These are phyloP conservation scores for Phenacoccus solenopsis DNA, from an alignment of 1,140 invertebrate species.

Conservation along the genomic window DNA sequence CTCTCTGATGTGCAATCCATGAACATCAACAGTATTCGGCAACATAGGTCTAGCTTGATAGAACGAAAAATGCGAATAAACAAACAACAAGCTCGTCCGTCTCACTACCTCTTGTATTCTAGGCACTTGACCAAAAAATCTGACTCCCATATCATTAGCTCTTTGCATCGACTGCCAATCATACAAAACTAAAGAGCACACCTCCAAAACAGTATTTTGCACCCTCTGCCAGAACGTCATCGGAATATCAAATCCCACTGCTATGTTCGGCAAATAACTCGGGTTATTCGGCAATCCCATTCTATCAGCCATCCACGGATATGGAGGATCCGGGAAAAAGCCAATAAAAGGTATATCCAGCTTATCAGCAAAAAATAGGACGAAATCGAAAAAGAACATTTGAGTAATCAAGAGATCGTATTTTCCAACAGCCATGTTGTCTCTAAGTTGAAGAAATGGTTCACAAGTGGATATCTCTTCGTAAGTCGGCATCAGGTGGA, in stretches of 20 bases:
- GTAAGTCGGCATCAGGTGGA: not conserved
- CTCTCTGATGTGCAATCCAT: constrained; percentile 38
- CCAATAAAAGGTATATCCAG: constrained; percentile 39
- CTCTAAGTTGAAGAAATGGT: not conserved
- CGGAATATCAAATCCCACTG: not conserved
- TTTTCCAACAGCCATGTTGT: not conserved
- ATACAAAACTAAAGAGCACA: not conserved
- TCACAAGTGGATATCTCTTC: not conserved
- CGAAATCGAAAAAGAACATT: constrained; percentile 20
- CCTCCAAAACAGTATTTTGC: not conserved
- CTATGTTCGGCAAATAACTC: constrained; percentile 21
- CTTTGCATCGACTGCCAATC: not conserved
- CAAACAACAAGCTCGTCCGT: constrained; percentile 35
- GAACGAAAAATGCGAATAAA: constrained; percentile 42
- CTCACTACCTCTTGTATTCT: constrained; percentile 34
- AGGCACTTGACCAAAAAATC: no score
- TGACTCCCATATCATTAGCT: not conserved
- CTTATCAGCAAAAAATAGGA: constrained; percentile 29
- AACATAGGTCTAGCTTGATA: constrained; percentile 36
- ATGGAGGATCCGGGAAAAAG: constrained; percentile 39
- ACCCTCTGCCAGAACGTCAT: constrained; percentile 8
- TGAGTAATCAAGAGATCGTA: constrained; percentile 23
- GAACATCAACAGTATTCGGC: constrained; percentile 42
- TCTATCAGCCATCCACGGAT: constrained; percentile 43
- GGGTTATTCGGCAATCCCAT: constrained; percentile 22